Evolutionary conservation across 2,113 vertebrate species (phyloP), one percentile per base, ranked within the genome.

Genomic region (Otolemur garnettii): DNA sequence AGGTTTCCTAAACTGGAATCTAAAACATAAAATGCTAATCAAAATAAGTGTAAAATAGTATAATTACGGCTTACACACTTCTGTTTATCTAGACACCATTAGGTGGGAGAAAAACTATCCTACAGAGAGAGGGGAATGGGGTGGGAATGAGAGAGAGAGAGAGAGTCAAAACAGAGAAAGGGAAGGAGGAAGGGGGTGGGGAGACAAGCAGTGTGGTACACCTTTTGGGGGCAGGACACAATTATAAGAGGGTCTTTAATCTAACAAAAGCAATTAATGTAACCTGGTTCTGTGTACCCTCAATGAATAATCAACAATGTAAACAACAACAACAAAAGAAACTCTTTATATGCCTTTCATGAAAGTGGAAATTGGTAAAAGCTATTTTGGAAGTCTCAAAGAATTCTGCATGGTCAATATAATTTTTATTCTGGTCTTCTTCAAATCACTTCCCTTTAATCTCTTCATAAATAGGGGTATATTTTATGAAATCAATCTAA

Each of bases 401-500:
- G 45, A 59, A 28, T 55, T 22, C 35, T 62, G 21, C 13, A 55
- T 72, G 12, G 5, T 45, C 7, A 7, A 35, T 55, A n/a, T 9
- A 42, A 72, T 7, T 45, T 4, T 50, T n/a, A n/a, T 64, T 62
- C 13, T 19, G 35, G 4, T 53, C 33, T 81, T 55, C 57, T 66
- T 21, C 45, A 7, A 81, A 26, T 62, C 22, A 71, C 55, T 87
- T 78, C 28, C 10, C 4, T 83, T 84, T 42, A 82, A 77, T 13
- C 42, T 4, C 30, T 93, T 93, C 77, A 24, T 45, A 72, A n/a
- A 35, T 5, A 9, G 12, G 22, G 12, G 35, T 50, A 7, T 42
- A 55, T 55, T 69, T 93, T 91, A 83, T 68, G n/a, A 83, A 80
- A 50, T n/a, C 35, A 85, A 85, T 13, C 30, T 85, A 57, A 85